Evolutionary conservation across 2,888 invertebrate genomes (phyloP).

Genomic region (Nowickia ferox): DNA sequence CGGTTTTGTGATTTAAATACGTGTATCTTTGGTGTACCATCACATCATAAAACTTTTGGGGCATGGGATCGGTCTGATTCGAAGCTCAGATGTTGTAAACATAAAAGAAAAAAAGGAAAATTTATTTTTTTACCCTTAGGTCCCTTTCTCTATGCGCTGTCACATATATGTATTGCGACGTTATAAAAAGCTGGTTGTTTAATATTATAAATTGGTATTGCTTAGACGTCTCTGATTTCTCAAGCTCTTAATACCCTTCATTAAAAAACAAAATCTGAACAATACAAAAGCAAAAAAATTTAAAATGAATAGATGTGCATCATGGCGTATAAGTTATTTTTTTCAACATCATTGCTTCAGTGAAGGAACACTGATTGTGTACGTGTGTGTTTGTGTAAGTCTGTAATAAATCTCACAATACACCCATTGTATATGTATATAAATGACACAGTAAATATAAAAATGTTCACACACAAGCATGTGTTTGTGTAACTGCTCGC

Average conservation of each 20-base stretch:
- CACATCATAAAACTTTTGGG: no score
- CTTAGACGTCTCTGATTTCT: slow-evolving; percentile 1
- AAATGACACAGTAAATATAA: slow-evolving; percentile 8
- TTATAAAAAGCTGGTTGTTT: no score
- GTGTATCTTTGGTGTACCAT: no score
- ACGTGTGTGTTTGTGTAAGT: slow-evolving; percentile 16
- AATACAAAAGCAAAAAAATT: slow-evolving; percentile 45
- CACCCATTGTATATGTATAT: not conserved
- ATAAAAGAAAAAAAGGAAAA: no score
- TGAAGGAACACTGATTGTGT: slow-evolving; percentile 45
- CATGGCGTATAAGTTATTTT: slow-evolving; percentile 71
- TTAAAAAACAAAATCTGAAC: slow-evolving; percentile 19
- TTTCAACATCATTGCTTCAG: slow-evolving; percentile 72
- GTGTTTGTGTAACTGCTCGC: not conserved
- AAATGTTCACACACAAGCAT: not conserved
- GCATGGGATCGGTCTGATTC: no score
- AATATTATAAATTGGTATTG: not conserved
- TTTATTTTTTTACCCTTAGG: no score
- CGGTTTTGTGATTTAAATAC: no score
- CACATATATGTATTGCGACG: no score
- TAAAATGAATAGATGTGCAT: slow-evolving; percentile 60
- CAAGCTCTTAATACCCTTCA: slow-evolving; percentile 20
- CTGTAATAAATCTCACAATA: slow-evolving; percentile 36
- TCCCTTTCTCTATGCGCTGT: no score
- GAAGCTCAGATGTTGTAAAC: no score